Conservation (phyloP, 2,888 invertebrate species). For the Eupithecia subfuscata region DNA sequence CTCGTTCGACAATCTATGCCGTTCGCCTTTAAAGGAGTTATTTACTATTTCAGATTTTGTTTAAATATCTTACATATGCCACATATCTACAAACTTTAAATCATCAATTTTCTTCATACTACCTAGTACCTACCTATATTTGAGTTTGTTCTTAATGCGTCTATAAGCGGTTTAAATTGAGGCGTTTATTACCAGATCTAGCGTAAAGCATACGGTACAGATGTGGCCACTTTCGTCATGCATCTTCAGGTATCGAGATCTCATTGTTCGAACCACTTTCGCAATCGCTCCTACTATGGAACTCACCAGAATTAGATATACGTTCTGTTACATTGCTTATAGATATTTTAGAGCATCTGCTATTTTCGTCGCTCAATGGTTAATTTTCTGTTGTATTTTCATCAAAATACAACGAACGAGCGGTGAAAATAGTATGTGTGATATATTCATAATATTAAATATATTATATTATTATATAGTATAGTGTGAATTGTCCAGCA, state of each 20-base stretch:
- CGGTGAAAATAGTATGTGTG: no score
- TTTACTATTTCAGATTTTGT: no score
- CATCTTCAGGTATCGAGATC: constrained; percentile 55
- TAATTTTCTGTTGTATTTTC: neutral
- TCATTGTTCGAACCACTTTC: constrained; percentile 51
- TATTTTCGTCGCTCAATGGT: no score
- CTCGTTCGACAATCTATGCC: no score
- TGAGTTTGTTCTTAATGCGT: constrained; percentile 27
- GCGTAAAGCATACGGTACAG: constrained; percentile 44
- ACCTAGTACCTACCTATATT: neutral
- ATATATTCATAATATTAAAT: no score
- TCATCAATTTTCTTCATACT: neutral
- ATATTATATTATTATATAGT: no score
- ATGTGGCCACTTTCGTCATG: constrained; percentile 54
- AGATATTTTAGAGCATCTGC: no score
- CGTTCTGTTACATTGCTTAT: no score
- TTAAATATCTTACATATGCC: no score
- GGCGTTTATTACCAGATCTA: constrained; percentile 36
- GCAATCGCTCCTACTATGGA: constrained; percentile 51
- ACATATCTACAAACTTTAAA: neutral
- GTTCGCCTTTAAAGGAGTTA: no score
- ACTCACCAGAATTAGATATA: neutral
- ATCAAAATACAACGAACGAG: no score
- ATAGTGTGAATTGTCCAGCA: no score
- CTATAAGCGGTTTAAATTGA: constrained; percentile 33